phyloP scores from a whole-genome alignment of 1,140 invertebrate genomes.

The Microplitis demolitor region DNA sequence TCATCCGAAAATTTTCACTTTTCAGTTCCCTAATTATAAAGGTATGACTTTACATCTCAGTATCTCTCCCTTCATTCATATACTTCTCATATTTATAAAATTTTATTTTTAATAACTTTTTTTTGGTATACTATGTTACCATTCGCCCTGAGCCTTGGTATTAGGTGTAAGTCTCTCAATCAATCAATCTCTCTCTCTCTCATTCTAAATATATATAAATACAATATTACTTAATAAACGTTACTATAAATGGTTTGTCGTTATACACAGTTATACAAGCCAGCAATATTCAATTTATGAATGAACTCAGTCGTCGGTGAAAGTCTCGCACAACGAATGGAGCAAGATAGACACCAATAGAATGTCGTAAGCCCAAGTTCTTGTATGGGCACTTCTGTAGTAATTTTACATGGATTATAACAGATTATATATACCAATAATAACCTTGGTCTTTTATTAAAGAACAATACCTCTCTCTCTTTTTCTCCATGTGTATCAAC shows the following conservation, averaged over 20 bases:
- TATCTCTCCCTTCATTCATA: too few species aligned
- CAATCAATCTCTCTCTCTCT: neutral
- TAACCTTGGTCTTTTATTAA: conserved; percentile 28
- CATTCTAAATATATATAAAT: neutral
- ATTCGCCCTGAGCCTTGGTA: too few species aligned
- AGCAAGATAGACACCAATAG: conserved; percentile 6
- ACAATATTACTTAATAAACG: neutral
- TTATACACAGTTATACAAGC: conserved; percentile 31
- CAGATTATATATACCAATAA: conserved; percentile 27
- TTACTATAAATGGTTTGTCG: neutral
- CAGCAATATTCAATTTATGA: conserved; percentile 56
- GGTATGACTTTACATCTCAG: too few species aligned
- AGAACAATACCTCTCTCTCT: neutral
- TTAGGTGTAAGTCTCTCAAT: too few species aligned
- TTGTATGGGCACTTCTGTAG: conserved; percentile 26
- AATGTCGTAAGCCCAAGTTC: conserved; percentile 32
- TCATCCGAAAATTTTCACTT: neutral
- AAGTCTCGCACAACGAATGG: conserved; percentile 41
- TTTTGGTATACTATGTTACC: too few species aligned
- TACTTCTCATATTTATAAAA: too few species aligned
- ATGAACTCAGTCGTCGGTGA: conserved; percentile 51
- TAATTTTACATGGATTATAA: conserved; percentile 41
- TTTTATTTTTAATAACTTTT: too few species aligned
- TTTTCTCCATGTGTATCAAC: neutral
- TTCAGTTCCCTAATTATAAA: too few species aligned